Base-by-base conservation (phyloP, 2,797 vertebrate species). In the Coracias cyanogaster region DNA sequence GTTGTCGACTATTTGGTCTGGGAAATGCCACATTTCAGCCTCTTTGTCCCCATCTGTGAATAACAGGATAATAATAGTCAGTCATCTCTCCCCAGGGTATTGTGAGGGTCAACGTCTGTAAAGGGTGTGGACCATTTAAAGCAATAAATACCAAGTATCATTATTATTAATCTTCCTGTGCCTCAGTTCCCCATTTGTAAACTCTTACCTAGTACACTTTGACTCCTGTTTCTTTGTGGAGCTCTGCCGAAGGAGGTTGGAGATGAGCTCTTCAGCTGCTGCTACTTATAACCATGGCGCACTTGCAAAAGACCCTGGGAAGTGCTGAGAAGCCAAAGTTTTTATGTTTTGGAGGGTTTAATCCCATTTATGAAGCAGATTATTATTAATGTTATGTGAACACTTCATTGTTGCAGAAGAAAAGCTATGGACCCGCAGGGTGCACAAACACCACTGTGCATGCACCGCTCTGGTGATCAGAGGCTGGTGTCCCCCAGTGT, bases 91-190 rank as follows among this genome's bases (percentile, higher is more conserved):
- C 91, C 93, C 26, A 21, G 94, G 71, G 92, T 61, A 45, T 48
- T 76, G 33, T 28, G 78, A 93, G 43, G 85, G 80, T 55, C 29
- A 91, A 94, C 16, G 18, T 57, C 90, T 95, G 33, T 57, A 58
- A 94, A 92, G 93, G 91, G 92, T 83, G 92, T 77, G 92, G 72
- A 61, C 82, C 84, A 83, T 74, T 87, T 89, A 87, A 77, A 95
- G 89, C 37, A 96, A 92, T 94, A 86, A 83, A 96, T 80, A 67
- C 19, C 60, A 85, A 83, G 82, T 94, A 83, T 89, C 89, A 89
- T 87, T 95, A 94, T 97, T 94, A 95, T 92, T 96, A 93, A 71
- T 67, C 82, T 94, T 97, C 92, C 91, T 82, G 91, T 85, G 52
- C 91, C 57, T 91, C 2, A 0, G 92, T 96, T 96, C 96, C 94